phyloP scores from a whole-genome alignment of 2,797 vertebrate genomes.

The Hozukius guyotensis region DNA sequence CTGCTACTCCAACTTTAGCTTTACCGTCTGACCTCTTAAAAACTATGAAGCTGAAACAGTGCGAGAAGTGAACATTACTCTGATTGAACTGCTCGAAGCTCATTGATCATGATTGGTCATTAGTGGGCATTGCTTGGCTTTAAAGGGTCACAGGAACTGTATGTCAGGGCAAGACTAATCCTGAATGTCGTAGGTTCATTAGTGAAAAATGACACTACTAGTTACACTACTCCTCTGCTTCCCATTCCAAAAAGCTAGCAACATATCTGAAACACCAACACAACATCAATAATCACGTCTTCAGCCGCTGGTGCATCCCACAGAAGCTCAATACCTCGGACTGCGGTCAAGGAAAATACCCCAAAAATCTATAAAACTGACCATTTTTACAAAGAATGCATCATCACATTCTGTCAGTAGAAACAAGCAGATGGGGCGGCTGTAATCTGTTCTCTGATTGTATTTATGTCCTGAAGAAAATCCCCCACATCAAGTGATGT shows the following conservation, averaged over 20 bases:
- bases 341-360: background rate
- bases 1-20: background rate
- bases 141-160: background rate
- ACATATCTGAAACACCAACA: background rate
- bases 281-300: background rate
- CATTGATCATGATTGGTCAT: background rate
- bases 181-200: background rate
- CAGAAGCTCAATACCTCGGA: background rate
- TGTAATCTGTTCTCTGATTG: conserved; percentile 64
- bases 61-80: background rate
- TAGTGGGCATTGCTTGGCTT: background rate
- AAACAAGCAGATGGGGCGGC: conserved; percentile 39
- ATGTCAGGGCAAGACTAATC: background rate
- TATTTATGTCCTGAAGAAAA: conserved; percentile 61
- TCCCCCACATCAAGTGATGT: conserved; percentile 32
- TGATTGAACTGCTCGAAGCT: background rate
- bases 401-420: background rate
- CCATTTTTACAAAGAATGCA: background rate
- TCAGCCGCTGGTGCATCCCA: background rate
- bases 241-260: background rate
- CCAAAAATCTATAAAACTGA: background rate
- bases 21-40: background rate
- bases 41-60: background rate
- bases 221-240: background rate
- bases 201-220: background rate